These are phyloP conservation scores for Aptenodytes forsteri DNA, from an alignment of 2,113 vertebrate species.

Conservation along the genomic window DNA sequence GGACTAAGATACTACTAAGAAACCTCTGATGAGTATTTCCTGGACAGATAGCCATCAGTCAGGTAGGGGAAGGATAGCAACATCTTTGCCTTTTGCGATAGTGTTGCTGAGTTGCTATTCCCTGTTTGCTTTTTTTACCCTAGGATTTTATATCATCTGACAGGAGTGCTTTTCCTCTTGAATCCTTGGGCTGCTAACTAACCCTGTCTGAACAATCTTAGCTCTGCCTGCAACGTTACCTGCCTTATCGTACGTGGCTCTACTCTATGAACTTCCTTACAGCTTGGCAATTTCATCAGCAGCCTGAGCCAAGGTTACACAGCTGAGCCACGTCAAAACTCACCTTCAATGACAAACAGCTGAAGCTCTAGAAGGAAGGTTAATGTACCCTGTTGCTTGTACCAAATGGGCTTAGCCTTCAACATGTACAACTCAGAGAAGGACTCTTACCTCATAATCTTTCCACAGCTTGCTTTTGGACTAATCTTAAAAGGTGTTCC, in stretches of 20 bases:
- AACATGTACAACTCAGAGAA: neutral
- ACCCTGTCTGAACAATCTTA: neutral
- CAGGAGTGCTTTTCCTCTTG: neutral
- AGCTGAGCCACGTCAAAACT: neutral
- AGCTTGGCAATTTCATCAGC: neutral
- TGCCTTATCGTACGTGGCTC: fast-evolving
- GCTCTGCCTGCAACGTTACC: neutral
- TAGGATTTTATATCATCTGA: neutral
- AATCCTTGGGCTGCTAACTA: neutral
- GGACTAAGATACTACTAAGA: neutral
- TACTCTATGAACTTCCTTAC: neutral
- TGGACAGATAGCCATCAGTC: neutral
- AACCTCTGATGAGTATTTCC: neutral
- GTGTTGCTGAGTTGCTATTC: neutral
- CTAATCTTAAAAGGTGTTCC: neutral
- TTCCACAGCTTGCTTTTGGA: neutral
- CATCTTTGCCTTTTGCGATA: neutral
- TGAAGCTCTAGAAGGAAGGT: neutral
- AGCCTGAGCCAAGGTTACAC: neutral
- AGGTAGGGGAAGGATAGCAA: neutral
- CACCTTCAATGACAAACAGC: neutral
- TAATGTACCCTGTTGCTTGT: neutral
- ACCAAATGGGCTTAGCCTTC: neutral
- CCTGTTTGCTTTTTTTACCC: neutral
- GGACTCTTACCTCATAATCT: neutral